Percentiles rank a stretch among this genome's conserved stretches.
Conservation (phyloP, 2,888 invertebrate genomes). For the Habrosyne pyritoides region DNA sequence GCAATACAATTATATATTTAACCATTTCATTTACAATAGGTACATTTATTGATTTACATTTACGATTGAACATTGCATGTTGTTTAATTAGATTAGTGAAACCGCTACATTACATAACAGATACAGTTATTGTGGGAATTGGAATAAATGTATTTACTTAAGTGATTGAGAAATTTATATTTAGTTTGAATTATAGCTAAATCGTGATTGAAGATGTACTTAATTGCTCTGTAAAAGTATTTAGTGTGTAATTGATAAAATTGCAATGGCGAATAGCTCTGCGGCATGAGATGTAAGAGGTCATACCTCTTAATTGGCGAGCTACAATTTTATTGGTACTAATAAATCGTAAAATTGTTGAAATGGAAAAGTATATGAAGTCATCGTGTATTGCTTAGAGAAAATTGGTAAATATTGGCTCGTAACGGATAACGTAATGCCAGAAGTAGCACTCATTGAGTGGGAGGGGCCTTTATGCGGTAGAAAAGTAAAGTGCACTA, state of each 20-base stretch:
- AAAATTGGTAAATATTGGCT: too few relatives aligned
- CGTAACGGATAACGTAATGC: too few relatives aligned
- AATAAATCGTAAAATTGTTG: background rate
- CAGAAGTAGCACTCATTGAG: too few relatives aligned
- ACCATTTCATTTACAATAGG: conserved; percentile 5
- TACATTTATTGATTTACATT: conserved; percentile 1
- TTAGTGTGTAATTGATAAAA: background rate
- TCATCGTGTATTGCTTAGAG: too few relatives aligned
- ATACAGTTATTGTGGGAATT: conserved; percentile 13
- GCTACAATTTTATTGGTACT: background rate
- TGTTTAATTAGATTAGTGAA: conserved; percentile 12
- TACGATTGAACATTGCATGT: background rate
- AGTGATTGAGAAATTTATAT: conserved; percentile 7
- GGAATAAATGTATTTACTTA: conserved; percentile 7
- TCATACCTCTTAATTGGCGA: background rate
- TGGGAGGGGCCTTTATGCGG: too few relatives aligned
- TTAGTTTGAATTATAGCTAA: conserved; percentile 7
- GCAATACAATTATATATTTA: conserved; percentile 43
- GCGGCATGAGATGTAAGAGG: background rate
- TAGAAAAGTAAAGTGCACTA: too few relatives aligned
- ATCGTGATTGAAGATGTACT: conserved; percentile 2
- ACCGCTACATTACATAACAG: conserved; percentile 14
- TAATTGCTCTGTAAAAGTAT: background rate
- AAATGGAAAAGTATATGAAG: too few relatives aligned
- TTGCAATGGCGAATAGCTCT: background rate